A percentile compares a stretch with the other conserved stretches of the same genome.
Conservation (phyloP, 2,113 vertebrate genomes). For the Thamnaconus septentrionalis region DNA sequence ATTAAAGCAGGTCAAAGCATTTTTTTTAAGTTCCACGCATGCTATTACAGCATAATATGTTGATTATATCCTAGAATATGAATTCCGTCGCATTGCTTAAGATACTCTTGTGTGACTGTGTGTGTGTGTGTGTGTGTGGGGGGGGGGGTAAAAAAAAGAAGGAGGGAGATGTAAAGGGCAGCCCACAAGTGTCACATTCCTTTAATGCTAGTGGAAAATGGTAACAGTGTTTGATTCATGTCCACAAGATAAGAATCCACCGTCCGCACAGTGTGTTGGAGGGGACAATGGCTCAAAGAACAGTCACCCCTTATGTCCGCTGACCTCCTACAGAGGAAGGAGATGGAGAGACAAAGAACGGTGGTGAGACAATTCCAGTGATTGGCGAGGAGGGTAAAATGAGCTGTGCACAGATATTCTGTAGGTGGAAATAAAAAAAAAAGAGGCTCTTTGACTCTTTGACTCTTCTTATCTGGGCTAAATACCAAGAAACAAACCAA, state of each 20-base stretch:
- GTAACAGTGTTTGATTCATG: constrained; percentile 75
- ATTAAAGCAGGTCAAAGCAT: constrained; percentile 13
- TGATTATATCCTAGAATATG: constrained; percentile 48
- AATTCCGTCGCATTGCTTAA: constrained; percentile 47
- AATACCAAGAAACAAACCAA: no score
- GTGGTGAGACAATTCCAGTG: constrained; percentile 27
- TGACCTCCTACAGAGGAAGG: constrained; percentile 72
- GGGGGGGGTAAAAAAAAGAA: constrained; percentile 7
- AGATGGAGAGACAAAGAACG: constrained; percentile 4
- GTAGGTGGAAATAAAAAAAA: constrained; percentile 29
- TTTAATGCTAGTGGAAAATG: constrained; percentile 64
- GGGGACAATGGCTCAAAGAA: constrained; percentile 67
- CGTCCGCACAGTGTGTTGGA: constrained; percentile 66
- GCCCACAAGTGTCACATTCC: constrained; percentile 67
- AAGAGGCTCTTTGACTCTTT: no score
- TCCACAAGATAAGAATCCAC: constrained; percentile 70
- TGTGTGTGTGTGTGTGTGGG: neutral
- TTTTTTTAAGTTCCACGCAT: constrained; percentile 5
- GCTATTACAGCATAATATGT: constrained; percentile 40
- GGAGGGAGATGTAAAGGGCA: constrained; percentile 50
- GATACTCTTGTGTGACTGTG: constrained; percentile 36
- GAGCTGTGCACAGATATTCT: constrained; percentile 19
- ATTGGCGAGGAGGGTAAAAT: constrained; percentile 31
- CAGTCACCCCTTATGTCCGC: constrained; percentile 76
- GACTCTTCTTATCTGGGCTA: no score